Base-by-base conservation (phyloP, 2,113 vertebrate species). In the Dasypus novemcinctus region DNA sequence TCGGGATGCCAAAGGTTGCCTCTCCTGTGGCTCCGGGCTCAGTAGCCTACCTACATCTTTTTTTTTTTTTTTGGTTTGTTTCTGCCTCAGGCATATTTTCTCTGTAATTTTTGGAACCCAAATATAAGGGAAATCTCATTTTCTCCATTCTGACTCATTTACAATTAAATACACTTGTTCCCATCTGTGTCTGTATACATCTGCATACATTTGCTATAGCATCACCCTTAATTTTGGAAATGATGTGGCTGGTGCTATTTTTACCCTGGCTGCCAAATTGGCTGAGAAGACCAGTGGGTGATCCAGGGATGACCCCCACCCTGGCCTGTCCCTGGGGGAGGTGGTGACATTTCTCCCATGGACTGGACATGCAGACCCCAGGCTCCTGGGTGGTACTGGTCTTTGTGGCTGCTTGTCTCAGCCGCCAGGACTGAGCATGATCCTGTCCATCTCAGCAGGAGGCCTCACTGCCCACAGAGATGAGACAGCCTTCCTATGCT, bases 161-260 rank as follows among this genome's bases (percentile, higher is more conserved):
- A 97, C 97, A 98, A 97, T 98, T 97, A 98, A 98, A 97, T 96
- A 97, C 97, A 96, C 96, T 98, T 98, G 96, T 96, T 97, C 97
- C 97, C 97, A 97, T 98, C 97, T 98, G 97, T 97, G 97, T 98
- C 97, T 97, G 95, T 98, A 96, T 97, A 96, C 97, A 98, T 98
- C 97, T 97, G 97, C 97, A 97, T 97, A 97, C 76, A 97, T 97
- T 97, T 96, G 97, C 95, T 97, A 84, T 94, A 96, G 88, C 96
- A 97, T 97, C 33, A 11, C n/a, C 95, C 97, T 97, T 96, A 96
- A 98, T 97, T 97, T 98, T 97, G 94, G 97, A 97, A 95, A 96
- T 97, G 97, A 95, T 96, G 95, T 4, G 64, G 43, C 95, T 96
- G 94, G 84, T 96, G 91, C 91, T 97, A 98, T 97, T 98, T 98